Evolutionary conservation across 2,113 vertebrate species (phyloP).

Genomic region (Platycercus adscitus): DNA sequence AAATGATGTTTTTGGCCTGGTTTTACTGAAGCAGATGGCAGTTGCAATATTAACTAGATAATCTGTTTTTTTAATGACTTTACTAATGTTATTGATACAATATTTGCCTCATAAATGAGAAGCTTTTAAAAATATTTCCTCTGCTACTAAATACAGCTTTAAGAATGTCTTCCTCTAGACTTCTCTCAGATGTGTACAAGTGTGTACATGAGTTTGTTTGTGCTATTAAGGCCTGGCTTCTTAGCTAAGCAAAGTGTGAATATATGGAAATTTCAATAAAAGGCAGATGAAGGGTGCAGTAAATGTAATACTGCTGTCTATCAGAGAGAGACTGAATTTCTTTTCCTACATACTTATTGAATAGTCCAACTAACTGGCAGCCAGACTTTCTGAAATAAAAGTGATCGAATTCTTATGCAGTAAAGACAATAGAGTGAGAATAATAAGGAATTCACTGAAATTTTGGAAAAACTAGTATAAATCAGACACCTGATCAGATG

Average conservation of each 20-base stretch:
- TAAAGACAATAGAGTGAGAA: neutral
- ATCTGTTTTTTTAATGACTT: neutral
- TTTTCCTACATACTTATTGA: neutral
- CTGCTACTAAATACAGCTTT: neutral
- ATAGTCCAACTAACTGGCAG: neutral
- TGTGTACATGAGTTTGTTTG: neutral
- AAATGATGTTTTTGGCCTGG: neutral
- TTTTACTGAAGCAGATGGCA: neutral
- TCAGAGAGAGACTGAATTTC: neutral
- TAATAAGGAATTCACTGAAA: neutral
- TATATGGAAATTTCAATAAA: neutral
- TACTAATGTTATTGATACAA: neutral
- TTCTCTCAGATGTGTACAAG: neutral
- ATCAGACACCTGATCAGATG: neutral
- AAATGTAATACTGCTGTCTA: neutral
- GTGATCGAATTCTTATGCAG: neutral
- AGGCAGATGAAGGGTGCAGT: neutral
- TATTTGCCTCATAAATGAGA: neutral
- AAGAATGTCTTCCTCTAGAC: neutral
- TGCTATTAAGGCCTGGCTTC: neutral
- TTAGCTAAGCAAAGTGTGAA: neutral
- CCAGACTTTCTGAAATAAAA: neutral
- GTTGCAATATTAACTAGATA: neutral
- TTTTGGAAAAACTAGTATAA: neutral
- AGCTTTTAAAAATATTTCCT: neutral